Percentiles rank a stretch among this genome's conserved stretches.
These are phyloP conservation scores for Trissonchulus latispiculum DNA, from an alignment of 2,888 invertebrate genomes.

Conservation along the genomic window DNA sequence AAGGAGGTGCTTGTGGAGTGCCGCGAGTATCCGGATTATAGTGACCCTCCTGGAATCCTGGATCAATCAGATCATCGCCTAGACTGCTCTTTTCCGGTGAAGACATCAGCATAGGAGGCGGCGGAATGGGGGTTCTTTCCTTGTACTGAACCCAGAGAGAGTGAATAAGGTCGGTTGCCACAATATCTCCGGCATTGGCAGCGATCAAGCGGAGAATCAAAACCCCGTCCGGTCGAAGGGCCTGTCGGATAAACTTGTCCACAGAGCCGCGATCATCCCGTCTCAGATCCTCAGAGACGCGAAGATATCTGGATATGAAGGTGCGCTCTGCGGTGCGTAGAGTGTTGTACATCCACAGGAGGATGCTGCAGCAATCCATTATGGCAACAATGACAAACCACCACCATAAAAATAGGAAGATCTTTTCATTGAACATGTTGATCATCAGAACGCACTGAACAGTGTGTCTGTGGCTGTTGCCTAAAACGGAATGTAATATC, in stretches of 20 bases:
- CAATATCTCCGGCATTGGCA: constrained; percentile 35
- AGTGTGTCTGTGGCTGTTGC: constrained; percentile 16
- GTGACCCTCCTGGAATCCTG: not conserved
- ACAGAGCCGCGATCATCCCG: constrained; percentile 5
- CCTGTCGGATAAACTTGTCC: constrained; percentile 30
- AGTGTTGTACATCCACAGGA: constrained; percentile 8
- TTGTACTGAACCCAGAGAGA: not conserved
- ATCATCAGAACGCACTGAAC: constrained; percentile 27
- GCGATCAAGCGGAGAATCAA: constrained; percentile 35
- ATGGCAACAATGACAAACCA: constrained; percentile 25
- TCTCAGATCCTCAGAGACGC: constrained; percentile 30
- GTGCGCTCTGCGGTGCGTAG: not conserved
- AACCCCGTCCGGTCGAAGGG: constrained; percentile 37
- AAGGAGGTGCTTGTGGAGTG: not conserved
- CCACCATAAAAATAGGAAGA: constrained; percentile 28
- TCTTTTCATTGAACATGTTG: constrained; percentile 40
- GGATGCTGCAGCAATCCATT: not conserved
- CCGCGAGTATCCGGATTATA: not conserved
- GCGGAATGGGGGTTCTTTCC: not conserved
- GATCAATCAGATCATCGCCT: not conserved
- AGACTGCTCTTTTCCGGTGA: not conserved
- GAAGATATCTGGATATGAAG: constrained; percentile 30
- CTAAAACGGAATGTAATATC: not conserved
- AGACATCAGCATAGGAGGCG: not conserved
- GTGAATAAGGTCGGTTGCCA: constrained; percentile 30